A percentile compares a stretch with the other conserved stretches of the same genome.
These are phyloP conservation scores for Bambusicola thoracicus DNA, from an alignment of 2,113 vertebrate species.

Conservation along the genomic window DNA sequence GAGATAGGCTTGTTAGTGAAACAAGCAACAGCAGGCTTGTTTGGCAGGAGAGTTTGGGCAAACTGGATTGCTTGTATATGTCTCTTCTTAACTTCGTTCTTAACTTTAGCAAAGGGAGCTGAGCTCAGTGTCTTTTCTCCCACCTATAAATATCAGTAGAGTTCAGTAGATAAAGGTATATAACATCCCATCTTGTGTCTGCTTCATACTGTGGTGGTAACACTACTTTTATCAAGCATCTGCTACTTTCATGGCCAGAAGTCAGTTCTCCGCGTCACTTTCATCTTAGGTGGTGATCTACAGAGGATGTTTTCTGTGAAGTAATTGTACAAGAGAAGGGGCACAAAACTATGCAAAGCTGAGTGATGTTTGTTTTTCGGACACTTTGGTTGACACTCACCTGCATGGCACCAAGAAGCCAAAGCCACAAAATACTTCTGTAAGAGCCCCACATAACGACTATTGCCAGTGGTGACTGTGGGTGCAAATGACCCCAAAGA, in stretches of 20 bases:
- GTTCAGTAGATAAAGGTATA: background rate
- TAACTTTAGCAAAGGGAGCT: background rate
- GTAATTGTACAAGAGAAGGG: background rate
- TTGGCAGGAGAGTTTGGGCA: background rate
- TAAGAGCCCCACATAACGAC: background rate
- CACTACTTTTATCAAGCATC: background rate
- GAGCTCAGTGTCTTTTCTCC: background rate
- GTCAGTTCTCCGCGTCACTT: background rate
- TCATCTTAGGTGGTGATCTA: background rate
- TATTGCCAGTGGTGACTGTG: background rate
- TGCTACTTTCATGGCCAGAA: background rate
- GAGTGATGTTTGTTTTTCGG: background rate
- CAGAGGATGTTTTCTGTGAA: background rate
- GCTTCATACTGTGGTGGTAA: background rate
- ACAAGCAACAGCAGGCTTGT: background rate
- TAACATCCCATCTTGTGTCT: background rate
- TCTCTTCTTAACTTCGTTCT: background rate
- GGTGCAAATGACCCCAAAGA: background rate
- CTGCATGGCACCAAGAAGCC: background rate
- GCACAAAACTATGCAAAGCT: background rate
- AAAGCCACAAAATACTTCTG: background rate
- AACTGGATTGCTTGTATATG: background rate
- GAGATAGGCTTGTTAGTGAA: background rate
- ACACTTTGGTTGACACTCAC: background rate
- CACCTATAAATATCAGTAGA: background rate